These are phyloP conservation scores for Phyllotis vaccarum DNA, from an alignment of 2,797 vertebrate species.

Conservation along the genomic window DNA sequence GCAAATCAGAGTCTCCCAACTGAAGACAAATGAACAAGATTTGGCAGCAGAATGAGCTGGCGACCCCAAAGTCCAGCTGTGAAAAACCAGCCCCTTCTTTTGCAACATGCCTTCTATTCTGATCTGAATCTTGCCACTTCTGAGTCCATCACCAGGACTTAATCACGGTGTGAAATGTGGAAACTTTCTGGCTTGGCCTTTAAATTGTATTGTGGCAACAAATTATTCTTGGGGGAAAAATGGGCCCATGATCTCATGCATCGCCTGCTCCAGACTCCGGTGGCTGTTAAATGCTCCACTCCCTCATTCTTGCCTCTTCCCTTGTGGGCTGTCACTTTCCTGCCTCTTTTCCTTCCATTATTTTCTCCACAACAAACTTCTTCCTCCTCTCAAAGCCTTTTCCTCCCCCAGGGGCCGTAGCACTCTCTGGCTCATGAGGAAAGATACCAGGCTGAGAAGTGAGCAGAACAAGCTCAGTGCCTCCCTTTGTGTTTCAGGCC, in stretches of 20 bases:
- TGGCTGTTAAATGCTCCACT: background rate
- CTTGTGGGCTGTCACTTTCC: constrained; percentile 60
- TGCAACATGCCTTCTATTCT: constrained; percentile 1
- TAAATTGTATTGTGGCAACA: constrained; percentile 67
- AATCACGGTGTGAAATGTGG: constrained; percentile 61
- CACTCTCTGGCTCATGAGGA: background rate
- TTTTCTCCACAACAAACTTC: constrained; percentile 66
- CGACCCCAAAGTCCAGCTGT: background rate
- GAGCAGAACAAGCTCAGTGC: background rate
- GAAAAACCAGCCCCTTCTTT: background rate
- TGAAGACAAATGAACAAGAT: constrained; percentile 19
- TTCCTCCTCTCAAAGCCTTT: constrained; percentile 17
- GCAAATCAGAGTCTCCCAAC: background rate
- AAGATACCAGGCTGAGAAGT: background rate
- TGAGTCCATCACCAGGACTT: constrained; percentile 63
- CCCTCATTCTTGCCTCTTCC: constrained; percentile 56
- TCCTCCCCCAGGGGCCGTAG: background rate
- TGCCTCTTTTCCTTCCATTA: constrained; percentile 76
- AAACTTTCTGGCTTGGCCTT: constrained; percentile 57
- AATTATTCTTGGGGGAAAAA: constrained; percentile 55
- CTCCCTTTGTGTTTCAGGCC: background rate
- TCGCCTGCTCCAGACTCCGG: background rate
- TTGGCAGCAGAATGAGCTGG: background rate
- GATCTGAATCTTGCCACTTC: constrained; percentile 51
- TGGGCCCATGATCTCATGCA: background rate